These are phyloP conservation scores for Pandemis cinnamomeana DNA, from an alignment of 2,888 invertebrate species.

Conservation along the genomic window DNA sequence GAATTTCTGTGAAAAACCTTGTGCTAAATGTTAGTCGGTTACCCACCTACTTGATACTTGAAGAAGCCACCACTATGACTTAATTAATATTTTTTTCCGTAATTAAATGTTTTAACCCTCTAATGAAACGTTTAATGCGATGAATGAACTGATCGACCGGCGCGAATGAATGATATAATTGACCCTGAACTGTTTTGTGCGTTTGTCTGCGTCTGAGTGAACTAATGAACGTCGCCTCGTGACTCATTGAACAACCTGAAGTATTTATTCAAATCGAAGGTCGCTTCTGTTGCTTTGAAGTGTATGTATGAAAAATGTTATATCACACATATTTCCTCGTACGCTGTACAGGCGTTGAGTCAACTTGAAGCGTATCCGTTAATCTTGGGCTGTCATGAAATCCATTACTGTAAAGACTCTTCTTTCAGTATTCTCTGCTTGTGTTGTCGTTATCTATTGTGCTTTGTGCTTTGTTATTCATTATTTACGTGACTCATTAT, in stretches of 20 bases:
- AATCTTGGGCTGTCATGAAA: not conserved
- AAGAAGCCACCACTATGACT: not conserved
- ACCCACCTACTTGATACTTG: too few species aligned
- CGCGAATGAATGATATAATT: constrained; percentile 12
- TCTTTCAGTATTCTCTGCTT: not conserved
- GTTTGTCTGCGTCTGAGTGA: constrained; percentile 19
- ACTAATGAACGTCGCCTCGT: constrained; percentile 10
- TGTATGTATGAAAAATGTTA: not conserved
- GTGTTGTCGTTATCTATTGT: constrained; percentile 4
- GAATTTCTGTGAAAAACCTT: too few species aligned
- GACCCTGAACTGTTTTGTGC: constrained; percentile 28
- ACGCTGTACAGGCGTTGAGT: not conserved
- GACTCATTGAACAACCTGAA: constrained; percentile 21
- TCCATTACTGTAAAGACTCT: constrained; percentile 5
- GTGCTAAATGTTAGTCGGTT: too few species aligned
- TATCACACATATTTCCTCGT: not conserved
- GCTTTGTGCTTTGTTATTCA: constrained; percentile 2
- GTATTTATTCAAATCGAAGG: constrained; percentile 23
- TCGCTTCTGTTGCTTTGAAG: not conserved
- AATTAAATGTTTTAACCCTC: not conserved
- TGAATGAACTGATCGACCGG: constrained; percentile 28
- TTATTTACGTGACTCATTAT: not conserved
- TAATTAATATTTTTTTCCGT: not conserved
- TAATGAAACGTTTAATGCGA: constrained; percentile 2
- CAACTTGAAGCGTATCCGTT: constrained; percentile 12